phyloP scores from a whole-genome alignment of 2,113 vertebrate genomes.

The Carollia perspicillata region DNA sequence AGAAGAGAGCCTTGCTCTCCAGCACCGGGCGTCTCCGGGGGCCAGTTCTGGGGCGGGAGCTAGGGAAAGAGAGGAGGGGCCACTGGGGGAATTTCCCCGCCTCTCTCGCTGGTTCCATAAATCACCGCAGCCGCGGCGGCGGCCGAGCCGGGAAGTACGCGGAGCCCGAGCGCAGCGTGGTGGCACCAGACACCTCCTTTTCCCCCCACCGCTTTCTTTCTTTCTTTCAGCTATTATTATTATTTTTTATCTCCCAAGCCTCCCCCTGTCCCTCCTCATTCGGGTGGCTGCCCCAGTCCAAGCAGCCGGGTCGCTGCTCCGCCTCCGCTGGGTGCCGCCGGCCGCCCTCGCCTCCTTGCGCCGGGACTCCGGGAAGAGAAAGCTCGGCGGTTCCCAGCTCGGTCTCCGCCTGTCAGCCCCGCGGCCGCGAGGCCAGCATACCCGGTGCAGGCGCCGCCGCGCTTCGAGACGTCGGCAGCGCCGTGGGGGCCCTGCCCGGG shows the following conservation, averaged over 20 bases:
- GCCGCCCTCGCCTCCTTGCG: not conserved
- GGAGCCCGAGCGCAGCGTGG: slow-evolving; percentile 59
- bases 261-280: slow-evolving; percentile 10
- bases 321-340: not conserved
- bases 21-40: not conserved
- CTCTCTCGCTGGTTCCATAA: slow-evolving; percentile 62
- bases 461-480: not conserved
- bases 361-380: slow-evolving; percentile 7
- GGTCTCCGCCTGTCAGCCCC: not conserved
- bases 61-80: slow-evolving; percentile 57
- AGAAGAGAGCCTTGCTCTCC: not conserved
- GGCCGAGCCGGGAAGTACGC: slow-evolving; percentile 62
- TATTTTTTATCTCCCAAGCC: not conserved
- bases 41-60: slow-evolving; percentile 36
- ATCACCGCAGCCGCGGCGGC: slow-evolving; percentile 58
- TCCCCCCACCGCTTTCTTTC: slow-evolving; percentile 29
- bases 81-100: slow-evolving; percentile 59
- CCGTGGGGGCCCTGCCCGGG: not conserved
- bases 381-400: not conserved
- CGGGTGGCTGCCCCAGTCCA: slow-evolving; percentile 36
- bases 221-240: slow-evolving; percentile 34
- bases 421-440: not conserved
- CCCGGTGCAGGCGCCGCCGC: not conserved
- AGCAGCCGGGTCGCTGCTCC: not conserved
- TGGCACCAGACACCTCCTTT: slow-evolving; percentile 72